phyloP scores from a whole-genome alignment of 2,113 vertebrate species.

The Nothobranchius furzeri region DNA sequence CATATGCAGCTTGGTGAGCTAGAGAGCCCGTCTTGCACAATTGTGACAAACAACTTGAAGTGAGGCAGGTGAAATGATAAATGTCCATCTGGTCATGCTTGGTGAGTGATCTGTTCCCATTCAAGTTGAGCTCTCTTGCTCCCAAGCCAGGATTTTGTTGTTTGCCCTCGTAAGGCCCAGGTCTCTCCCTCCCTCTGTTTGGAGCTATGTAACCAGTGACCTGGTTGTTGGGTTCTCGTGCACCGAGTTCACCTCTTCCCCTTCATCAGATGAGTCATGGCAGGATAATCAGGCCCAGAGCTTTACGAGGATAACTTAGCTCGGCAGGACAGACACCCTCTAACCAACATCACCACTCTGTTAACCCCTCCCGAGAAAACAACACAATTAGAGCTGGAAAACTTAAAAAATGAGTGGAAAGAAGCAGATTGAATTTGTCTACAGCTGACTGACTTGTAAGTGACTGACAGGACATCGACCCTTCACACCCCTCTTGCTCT shows the following conservation, averaged over 20 bases:
- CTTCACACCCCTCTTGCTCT: constrained; percentile 36
- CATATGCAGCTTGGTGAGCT: constrained; percentile 43
- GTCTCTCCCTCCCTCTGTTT: constrained; percentile 40
- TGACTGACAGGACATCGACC: constrained; percentile 21
- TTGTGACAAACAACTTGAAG: constrained; percentile 33
- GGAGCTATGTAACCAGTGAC: constrained; percentile 66
- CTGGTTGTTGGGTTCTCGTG: constrained; percentile 77
- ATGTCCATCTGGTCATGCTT: not conserved
- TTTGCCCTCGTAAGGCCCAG: constrained; percentile 39
- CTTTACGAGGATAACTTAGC: constrained; percentile 71
- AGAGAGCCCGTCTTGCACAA: constrained; percentile 7
- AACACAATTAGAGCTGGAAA: not conserved
- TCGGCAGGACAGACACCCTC: constrained; percentile 52
- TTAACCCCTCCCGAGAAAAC: constrained; percentile 3
- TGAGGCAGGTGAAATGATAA: constrained; percentile 24
- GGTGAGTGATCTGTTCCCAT: constrained; percentile 24
- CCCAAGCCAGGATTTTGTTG: constrained; percentile 4
- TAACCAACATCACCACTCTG: constrained; percentile 39
- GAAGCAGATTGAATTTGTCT: constrained; percentile 13
- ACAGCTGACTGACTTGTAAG: constrained; percentile 28
- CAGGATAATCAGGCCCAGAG: constrained; percentile 74
- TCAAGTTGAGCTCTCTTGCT: constrained; percentile 32
- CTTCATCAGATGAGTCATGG: constrained; percentile 65
- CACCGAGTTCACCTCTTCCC: constrained; percentile 71
- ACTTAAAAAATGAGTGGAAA: constrained; percentile 32